Base-by-base conservation (phyloP, 37 sponge, comb jelly and placozoan genomes). In the Ephydatia muelleri region DNA sequence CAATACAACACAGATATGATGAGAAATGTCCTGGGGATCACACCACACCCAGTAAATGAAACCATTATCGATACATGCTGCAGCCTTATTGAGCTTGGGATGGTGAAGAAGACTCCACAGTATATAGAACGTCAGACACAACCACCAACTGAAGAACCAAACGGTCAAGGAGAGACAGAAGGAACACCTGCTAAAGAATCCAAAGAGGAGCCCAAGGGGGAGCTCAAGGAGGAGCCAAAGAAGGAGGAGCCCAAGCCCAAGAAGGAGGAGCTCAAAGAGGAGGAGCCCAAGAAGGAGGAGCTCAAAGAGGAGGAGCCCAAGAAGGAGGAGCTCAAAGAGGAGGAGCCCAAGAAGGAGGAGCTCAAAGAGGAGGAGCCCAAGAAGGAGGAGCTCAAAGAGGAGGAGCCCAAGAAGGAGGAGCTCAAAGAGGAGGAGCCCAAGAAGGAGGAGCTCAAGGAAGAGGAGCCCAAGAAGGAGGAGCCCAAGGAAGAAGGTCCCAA, bases 61-160 rank as follows among this genome's bases (percentile, higher is more conserved):
- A 83, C 82, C 21, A 76, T 97, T 71, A 88, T 97, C 31, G 97
- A 97, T 70, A 85, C 78, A 32, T 84, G 89, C 71, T 95, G 95
- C 82, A 88, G 85, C 64, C 67, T 97, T 37, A 85, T 97, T 85
- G 91, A 92, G 11, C 23, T 82, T 28, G 96, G 91, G 0, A 0
- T 90, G 0, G 96, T 90, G 13, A 74, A 73, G 48, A 90, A 87
- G 80, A 90, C 81, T 47, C 91, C 84, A 23, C 72, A 82, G 1
- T 95, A 95, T 57, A 78, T 36, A 16, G 91, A 91, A 28, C 91
- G 69, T 49, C 90, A 81, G 14, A 40, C 83, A 25, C 72, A 65
- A 25, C 86, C 90, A 32, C 37, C 77, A 43, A 47, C 22, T 26
- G 3, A 77, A 70, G 57, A 57, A 57, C 57, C 57, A 11, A 11